These are phyloP conservation scores for Canis aureus DNA, from an alignment of 2,113 vertebrate species.

Conservation along the genomic window DNA sequence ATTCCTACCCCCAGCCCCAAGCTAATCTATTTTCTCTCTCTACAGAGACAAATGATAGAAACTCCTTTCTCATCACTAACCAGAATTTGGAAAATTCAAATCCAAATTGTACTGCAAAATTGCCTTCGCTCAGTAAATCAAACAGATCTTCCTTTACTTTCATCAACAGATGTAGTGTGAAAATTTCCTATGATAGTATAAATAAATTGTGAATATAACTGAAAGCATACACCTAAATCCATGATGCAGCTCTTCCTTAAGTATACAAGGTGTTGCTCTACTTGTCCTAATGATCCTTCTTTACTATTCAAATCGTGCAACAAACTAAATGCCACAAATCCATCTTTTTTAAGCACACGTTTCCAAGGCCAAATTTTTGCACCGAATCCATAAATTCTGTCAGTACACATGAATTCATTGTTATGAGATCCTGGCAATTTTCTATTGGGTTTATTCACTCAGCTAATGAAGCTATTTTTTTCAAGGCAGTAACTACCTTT, in stretches of 20 bases:
- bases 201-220: conserved; percentile 40
- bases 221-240: conserved; percentile 53
- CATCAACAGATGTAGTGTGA: conserved; percentile 26
- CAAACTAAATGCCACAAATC: neutral
- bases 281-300: conserved; percentile 40
- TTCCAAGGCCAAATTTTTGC: conserved; percentile 19
- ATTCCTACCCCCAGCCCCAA: neutral
- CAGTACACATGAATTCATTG: neutral
- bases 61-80: conserved; percentile 44
- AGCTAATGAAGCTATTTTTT: conserved; percentile 43
- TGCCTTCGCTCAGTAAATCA: conserved; percentile 12
- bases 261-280: neutral
- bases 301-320: conserved; percentile 48
- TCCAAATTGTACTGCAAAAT: conserved; percentile 58
- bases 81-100: conserved; percentile 67
- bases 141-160: conserved; percentile 47
- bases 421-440: neutral
- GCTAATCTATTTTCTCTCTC: conserved; percentile 35
- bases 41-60: conserved; percentile 20
- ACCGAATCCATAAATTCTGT: conserved; percentile 10
- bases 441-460: conserved; percentile 41
- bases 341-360: conserved; percentile 26
- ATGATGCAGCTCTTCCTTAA: neutral
- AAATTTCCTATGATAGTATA: conserved; percentile 24
- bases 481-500: neutral